phyloP scores from a whole-genome alignment of 2,888 invertebrate species.

The Hydriomena furcata region DNA sequence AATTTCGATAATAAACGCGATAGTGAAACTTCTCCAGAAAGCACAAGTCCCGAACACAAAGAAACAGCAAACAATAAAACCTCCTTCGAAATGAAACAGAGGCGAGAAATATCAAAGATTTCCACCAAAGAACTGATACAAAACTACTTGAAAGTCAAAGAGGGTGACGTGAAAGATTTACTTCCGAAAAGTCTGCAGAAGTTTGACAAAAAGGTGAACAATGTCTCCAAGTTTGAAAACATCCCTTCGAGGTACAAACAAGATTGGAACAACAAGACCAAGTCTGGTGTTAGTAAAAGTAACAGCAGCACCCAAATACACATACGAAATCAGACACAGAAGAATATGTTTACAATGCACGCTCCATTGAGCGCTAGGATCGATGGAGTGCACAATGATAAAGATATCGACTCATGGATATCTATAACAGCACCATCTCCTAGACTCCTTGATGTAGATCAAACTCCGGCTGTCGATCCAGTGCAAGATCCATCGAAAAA shows the following conservation, averaged over 20 bases:
- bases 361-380: slow-evolving; percentile 70
- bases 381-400: slow-evolving; percentile 70
- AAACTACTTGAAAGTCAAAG: slow-evolving; percentile 75
- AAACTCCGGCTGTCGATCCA: slow-evolving; percentile 31
- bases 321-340: slow-evolving; percentile 59
- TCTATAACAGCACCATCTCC: slow-evolving; percentile 72
- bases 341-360: slow-evolving; percentile 52
- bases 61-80: slow-evolving; percentile 45
- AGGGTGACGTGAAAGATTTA: slow-evolving; percentile 59
- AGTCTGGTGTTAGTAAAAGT: slow-evolving; percentile 42
- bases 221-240: slow-evolving; percentile 49
- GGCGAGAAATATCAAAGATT: slow-evolving; percentile 66
- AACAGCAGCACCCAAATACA: slow-evolving; percentile 39
- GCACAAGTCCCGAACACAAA: slow-evolving; percentile 38
- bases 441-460: slow-evolving; percentile 52
- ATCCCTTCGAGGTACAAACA: slow-evolving; percentile 48
- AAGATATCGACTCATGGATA: slow-evolving; percentile 80
- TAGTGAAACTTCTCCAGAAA: slow-evolving; percentile 43
- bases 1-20: slow-evolving; percentile 48
- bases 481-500: slow-evolving; percentile 25
- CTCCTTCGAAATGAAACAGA: slow-evolving; percentile 46
- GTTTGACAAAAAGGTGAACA: slow-evolving; percentile 56
- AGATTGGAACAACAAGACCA: slow-evolving; percentile 66
- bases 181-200: slow-evolving; percentile 53
- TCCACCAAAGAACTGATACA: slow-evolving; percentile 75